A percentile compares a stretch with the other conserved stretches of the same genome.
These are phyloP conservation scores for Mesochorus sp. DNA, from an alignment of 2,888 invertebrate genomes.

Conservation along the genomic window DNA sequence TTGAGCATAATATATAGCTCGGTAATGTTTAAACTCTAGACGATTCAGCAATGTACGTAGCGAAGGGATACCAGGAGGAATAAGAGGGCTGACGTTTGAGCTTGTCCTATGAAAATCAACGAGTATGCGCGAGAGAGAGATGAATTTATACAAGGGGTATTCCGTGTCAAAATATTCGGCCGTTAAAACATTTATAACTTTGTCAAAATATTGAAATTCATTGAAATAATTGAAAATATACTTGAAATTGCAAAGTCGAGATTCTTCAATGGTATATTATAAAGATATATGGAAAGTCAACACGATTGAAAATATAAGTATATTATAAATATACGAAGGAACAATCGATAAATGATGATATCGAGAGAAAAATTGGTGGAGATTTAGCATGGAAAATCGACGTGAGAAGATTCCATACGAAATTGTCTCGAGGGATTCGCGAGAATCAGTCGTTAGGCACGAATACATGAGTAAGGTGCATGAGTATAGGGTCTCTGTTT, in stretches of 20 bases:
- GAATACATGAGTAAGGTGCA: too few species aligned
- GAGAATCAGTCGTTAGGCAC: conserved; percentile 30
- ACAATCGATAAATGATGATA: too few species aligned
- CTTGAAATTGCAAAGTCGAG: too few species aligned
- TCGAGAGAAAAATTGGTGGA: too few species aligned
- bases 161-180: not conserved
- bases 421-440: too few species aligned
- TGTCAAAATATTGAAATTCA: not conserved
- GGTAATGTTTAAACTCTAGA: conserved; percentile 45
- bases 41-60: conserved; percentile 28
- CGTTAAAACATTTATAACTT: not conserved
- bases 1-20: conserved; percentile 20
- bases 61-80: conserved; percentile 22
- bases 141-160: not conserved
- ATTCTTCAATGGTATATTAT: too few species aligned
- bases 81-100: conserved; percentile 17
- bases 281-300: too few species aligned
- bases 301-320: too few species aligned
- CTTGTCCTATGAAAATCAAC: not conserved
- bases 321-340: too few species aligned
- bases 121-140: not conserved
- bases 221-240: not conserved
- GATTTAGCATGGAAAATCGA: too few species aligned
- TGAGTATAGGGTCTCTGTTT: too few species aligned
- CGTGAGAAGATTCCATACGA: too few species aligned